Conservation (phyloP, 2,113 vertebrate species). For the Phalacrocorax carbo region DNA sequence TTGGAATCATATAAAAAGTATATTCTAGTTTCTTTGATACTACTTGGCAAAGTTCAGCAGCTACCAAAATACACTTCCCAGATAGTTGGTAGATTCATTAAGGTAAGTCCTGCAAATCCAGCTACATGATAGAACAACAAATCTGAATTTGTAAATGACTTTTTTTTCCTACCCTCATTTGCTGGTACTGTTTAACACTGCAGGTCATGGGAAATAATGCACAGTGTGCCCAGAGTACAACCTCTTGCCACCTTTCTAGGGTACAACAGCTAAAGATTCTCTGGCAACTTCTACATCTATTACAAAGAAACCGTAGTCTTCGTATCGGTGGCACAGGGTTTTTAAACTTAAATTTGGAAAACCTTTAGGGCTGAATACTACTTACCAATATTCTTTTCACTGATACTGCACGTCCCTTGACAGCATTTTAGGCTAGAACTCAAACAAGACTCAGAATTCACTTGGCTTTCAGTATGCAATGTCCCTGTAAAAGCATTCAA, state of each 20-base stretch:
- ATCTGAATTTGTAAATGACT: background rate
- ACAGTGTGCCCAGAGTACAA: background rate
- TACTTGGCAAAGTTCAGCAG: slow-evolving; percentile 96
- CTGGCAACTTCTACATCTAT: background rate
- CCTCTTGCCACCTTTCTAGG: background rate
- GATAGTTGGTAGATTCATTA: slow-evolving; percentile 97
- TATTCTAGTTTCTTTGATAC: slow-evolving; percentile 97
- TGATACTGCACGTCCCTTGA: background rate
- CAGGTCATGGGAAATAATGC: background rate
- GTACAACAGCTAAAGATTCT: background rate
- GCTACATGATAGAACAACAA: background rate
- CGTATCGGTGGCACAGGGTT: background rate
- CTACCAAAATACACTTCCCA: slow-evolving; percentile 98
- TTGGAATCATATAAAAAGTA: slow-evolving; percentile 99
- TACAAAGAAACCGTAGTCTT: background rate
- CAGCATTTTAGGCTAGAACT: background rate
- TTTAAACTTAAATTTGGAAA: background rate
- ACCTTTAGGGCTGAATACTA: background rate
- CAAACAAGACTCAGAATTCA: background rate
- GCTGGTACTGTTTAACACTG: background rate
- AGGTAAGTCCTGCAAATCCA: slow-evolving; percentile 79
- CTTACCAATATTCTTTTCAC: background rate
- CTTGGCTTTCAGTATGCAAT: background rate
- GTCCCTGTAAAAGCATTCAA: background rate
- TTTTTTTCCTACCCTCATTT: background rate